phyloP scores from a whole-genome alignment of 1,140 invertebrate species.

The Gryon sp. region DNA sequence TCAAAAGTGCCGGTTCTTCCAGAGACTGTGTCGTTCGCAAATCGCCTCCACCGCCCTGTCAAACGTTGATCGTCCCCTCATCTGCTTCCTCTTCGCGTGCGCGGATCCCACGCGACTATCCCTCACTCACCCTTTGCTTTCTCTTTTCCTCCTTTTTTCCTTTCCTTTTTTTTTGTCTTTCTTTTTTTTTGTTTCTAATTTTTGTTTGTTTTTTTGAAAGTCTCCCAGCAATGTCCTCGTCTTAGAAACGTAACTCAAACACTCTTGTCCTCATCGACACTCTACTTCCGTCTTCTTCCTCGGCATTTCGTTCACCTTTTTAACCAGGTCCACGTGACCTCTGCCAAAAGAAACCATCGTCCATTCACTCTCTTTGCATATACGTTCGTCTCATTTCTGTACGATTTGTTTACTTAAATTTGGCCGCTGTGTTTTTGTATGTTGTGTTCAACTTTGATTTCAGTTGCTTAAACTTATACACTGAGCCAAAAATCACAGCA shows the following conservation, averaged over 20 bases:
- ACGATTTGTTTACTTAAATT: constrained; percentile 27
- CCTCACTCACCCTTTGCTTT: constrained; percentile 7
- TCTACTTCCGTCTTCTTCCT: constrained; percentile 42
- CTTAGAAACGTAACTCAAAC: constrained; percentile 42
- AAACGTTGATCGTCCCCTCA: constrained; percentile 74
- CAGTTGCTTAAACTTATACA: no score
- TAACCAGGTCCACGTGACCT: constrained; percentile 35
- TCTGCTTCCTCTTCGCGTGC: constrained; percentile 68
- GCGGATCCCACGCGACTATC: constrained; percentile 41
- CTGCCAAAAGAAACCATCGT: constrained; percentile 61
- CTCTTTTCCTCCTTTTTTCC: neutral
- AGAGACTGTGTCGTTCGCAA: constrained; percentile 67
- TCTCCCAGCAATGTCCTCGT: constrained; percentile 1
- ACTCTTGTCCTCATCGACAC: constrained; percentile 36
- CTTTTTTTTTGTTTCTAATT: neutral
- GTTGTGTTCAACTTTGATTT: no score
- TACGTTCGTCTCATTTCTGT: constrained; percentile 20
- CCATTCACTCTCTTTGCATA: constrained; percentile 41
- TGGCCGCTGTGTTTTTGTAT: neutral
- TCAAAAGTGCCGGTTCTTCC: constrained; percentile 72
- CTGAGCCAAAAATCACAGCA: no score
- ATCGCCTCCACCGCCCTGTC: constrained; percentile 74
- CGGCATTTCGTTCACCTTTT: constrained; percentile 48
- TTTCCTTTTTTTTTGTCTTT: neutral
- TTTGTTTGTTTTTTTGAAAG: constrained; percentile 5